Conservation (phyloP, 1,140 invertebrate genomes). For the Sipha flava region DNA sequence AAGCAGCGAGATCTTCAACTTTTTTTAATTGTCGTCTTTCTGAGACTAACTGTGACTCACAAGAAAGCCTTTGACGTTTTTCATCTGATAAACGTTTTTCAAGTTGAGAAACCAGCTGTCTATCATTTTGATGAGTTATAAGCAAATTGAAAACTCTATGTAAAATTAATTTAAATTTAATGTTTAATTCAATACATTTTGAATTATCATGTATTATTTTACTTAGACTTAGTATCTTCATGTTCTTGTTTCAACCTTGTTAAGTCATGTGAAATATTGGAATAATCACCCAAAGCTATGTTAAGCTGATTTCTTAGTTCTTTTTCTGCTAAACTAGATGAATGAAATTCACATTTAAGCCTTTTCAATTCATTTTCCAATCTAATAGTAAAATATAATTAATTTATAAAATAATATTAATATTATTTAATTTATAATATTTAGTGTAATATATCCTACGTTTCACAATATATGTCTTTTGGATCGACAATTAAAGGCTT, state of each 20-base stretch:
- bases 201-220: slow-evolving; percentile 1
- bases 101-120: slow-evolving; percentile 60
- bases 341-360: slow-evolving; percentile 67
- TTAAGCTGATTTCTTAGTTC: slow-evolving; percentile 73
- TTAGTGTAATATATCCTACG: too few relatives aligned
- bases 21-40: slow-evolving; percentile 61
- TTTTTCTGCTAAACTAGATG: slow-evolving; percentile 68
- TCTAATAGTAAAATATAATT: slow-evolving; percentile 43
- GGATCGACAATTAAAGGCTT: slow-evolving; percentile 20
- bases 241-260: slow-evolving; percentile 71
- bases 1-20: slow-evolving; percentile 43
- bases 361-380: slow-evolving; percentile 63
- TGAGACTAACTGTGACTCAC: slow-evolving; percentile 67
- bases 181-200: slow-evolving; percentile 42
- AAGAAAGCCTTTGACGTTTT: slow-evolving; percentile 58
- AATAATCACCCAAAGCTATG: slow-evolving; percentile 56
- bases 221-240: slow-evolving; percentile 71
- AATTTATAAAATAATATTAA: too few relatives aligned
- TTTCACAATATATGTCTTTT: slow-evolving; percentile 20
- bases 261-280: slow-evolving; percentile 63
- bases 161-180: background rate
- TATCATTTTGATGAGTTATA: slow-evolving; percentile 64
- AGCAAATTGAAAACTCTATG: slow-evolving; percentile 60
- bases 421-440: too few relatives aligned
- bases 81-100: slow-evolving; percentile 81